phyloP scores from a whole-genome alignment of 2,888 invertebrate species.

The Linnaemya vulpina region DNA sequence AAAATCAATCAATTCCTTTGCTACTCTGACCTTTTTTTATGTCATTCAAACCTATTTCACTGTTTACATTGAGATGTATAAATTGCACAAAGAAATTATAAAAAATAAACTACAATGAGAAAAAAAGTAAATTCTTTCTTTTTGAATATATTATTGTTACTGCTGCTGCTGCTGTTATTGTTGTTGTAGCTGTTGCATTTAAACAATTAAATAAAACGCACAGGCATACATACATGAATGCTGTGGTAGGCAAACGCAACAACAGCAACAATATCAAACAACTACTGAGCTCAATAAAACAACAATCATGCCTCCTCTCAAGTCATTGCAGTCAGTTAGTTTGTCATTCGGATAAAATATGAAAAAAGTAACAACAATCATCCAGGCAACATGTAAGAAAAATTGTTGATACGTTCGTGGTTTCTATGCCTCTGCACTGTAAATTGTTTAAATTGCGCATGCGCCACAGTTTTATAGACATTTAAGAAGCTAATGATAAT shows the following conservation, averaged over 20 bases:
- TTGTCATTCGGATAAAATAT: constrained; percentile 34
- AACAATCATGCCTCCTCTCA: constrained; percentile 50
- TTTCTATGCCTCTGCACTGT: background rate
- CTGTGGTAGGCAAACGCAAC: constrained; percentile 36
- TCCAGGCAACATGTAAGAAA: constrained; percentile 1
- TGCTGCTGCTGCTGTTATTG: background rate
- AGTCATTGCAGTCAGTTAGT: constrained; percentile 48
- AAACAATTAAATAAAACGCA: constrained; percentile 59
- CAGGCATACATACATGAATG: constrained; percentile 54
- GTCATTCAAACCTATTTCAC: constrained; percentile 21
- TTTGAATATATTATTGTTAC: constrained; percentile 14
- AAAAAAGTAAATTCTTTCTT: constrained; percentile 51
- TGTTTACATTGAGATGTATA: constrained; percentile 54
- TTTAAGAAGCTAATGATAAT: constrained; percentile 67
- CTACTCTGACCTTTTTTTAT: constrained; percentile 23
- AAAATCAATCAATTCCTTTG: constrained; percentile 21
- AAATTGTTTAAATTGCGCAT: constrained; percentile 59
- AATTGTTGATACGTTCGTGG: constrained; percentile 25
- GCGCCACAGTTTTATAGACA: constrained; percentile 63
- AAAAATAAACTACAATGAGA: constrained; percentile 23
- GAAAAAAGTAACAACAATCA: constrained; percentile 2
- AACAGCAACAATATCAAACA: constrained; percentile 7
- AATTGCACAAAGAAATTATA: constrained; percentile 37
- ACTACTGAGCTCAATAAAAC: constrained; percentile 34
- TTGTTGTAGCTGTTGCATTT: constrained; percentile 10